A percentile compares a stretch with the other conserved stretches of the same genome.
Conservation (phyloP, 2,888 invertebrate genomes). For the Zaprionus obscuricornis region DNA sequence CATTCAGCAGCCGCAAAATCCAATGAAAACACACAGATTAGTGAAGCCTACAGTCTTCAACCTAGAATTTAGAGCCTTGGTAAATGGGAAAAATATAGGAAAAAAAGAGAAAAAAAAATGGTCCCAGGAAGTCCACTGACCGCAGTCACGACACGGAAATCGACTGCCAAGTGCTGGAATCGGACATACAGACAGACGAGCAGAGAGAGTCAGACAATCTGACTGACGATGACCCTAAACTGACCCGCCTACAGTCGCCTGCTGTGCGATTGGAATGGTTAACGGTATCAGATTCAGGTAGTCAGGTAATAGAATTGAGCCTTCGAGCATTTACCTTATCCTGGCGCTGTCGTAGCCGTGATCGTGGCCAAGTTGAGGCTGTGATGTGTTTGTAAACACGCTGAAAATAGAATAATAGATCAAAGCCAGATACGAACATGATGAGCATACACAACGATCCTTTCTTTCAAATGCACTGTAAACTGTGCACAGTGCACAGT, state of each 20-base stretch:
- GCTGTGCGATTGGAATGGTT: constrained; percentile 51
- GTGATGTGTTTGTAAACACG: constrained; percentile 75
- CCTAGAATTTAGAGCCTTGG: too few relatives aligned
- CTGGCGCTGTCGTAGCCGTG: constrained; percentile 32
- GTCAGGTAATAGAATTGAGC: too few relatives aligned
- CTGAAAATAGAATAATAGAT: constrained; percentile 74
- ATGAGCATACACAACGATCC: constrained; percentile 48
- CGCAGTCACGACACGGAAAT: constrained; percentile 64
- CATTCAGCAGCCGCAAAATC: constrained; percentile 19
- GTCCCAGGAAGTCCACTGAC: constrained; percentile 69
- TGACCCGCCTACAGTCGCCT: constrained; percentile 19
- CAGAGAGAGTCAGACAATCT: too few relatives aligned
- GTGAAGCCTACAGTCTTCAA: too few relatives aligned
- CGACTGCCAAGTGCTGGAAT: constrained; percentile 70
- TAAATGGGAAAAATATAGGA: constrained; percentile 21
- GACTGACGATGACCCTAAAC: constrained; percentile 33
- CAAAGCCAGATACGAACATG: constrained; percentile 63
- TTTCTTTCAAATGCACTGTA: constrained; percentile 1
- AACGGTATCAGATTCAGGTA: constrained; percentile 69
- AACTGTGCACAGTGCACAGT: constrained; percentile 2
- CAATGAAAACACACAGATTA: constrained; percentile 54
- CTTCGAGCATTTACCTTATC: neutral
- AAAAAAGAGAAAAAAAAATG: neutral
- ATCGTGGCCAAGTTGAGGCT: constrained; percentile 34
- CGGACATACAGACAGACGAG: constrained; percentile 17